Evolutionary conservation across 2,888 invertebrate genomes (phyloP).

Genomic region (Nephrotoma guestfalica): DNA sequence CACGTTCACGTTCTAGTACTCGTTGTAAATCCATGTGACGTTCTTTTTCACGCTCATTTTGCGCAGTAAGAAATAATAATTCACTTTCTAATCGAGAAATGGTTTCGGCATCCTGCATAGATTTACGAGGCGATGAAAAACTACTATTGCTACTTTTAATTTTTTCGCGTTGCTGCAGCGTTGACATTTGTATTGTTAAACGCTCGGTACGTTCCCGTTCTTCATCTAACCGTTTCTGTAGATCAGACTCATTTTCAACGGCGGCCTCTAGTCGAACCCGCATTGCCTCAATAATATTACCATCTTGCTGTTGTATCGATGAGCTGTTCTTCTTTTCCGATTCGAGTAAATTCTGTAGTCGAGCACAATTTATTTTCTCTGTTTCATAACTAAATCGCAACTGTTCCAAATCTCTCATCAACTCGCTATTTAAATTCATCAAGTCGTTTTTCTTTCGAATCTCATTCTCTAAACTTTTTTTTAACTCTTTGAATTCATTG

Average conservation of each 20-base stretch:
- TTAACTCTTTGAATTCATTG: slow-evolving; percentile 27
- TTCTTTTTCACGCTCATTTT: slow-evolving; percentile 37
- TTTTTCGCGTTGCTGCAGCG: slow-evolving; percentile 27
- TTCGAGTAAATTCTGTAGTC: slow-evolving; percentile 41
- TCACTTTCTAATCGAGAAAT: slow-evolving; percentile 37
- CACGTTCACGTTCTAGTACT: slow-evolving; percentile 30
- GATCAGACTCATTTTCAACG: slow-evolving; percentile 45
- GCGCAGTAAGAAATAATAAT: slow-evolving; percentile 35
- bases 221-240: slow-evolving; percentile 42
- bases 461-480: slow-evolving; percentile 22
- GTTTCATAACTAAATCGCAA: slow-evolving; percentile 34
- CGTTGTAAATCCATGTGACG: slow-evolving; percentile 34
- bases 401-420: slow-evolving; percentile 27
- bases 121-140: slow-evolving; percentile 27
- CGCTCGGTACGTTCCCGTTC: slow-evolving; percentile 37
- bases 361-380: slow-evolving; percentile 38
- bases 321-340: slow-evolving; percentile 43
- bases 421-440: slow-evolving; percentile 9
- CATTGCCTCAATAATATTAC: slow-evolving; percentile 48
- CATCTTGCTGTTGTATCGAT: slow-evolving; percentile 44
- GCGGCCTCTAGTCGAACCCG: slow-evolving; percentile 48
- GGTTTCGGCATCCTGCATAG: slow-evolving; percentile 27
- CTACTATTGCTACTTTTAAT: slow-evolving; percentile 23
- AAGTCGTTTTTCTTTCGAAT: slow-evolving; percentile 23
- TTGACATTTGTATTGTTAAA: slow-evolving; percentile 31